Percentiles rank a stretch among this genome's conserved stretches.
Conservation (phyloP, 2,888 invertebrate species). For the Poecilus cupreus region DNA sequence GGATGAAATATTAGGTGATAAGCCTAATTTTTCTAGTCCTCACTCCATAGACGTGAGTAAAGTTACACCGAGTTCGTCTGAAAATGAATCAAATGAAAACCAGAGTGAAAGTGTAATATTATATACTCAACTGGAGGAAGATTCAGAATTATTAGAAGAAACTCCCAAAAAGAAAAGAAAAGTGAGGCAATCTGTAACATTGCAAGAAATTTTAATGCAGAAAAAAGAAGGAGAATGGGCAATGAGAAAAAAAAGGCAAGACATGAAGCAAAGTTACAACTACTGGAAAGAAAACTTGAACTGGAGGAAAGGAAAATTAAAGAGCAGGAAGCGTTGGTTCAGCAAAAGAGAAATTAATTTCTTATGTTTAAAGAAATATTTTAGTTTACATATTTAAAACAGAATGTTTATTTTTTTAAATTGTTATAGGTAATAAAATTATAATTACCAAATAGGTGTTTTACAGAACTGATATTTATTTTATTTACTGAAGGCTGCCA, state of each 20-base stretch:
- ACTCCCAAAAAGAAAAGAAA: background rate
- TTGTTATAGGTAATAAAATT: too few relatives aligned
- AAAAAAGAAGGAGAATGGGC: conserved; percentile 6
- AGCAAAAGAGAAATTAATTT: too few relatives aligned
- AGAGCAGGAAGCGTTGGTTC: background rate
- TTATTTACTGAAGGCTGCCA: too few relatives aligned
- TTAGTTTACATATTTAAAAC: too few relatives aligned
- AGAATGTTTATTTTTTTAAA: too few relatives aligned
- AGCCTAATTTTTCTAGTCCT: conserved; percentile 56
- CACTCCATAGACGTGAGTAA: conserved; percentile 55
- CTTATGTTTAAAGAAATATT: background rate
- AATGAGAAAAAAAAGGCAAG: background rate
- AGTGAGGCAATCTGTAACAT: background rate
- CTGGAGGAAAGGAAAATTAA: conserved; percentile 16
- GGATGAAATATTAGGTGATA: conserved; percentile 52
- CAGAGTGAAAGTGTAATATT: too few relatives aligned
- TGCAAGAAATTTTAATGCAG: background rate
- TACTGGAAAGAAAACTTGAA: background rate
- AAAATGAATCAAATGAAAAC: too few relatives aligned
- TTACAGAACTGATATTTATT: too few relatives aligned
- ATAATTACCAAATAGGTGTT: too few relatives aligned
- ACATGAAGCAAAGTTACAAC: background rate
- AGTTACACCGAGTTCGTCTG: background rate
- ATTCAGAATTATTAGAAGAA: background rate
- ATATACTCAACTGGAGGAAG: too few relatives aligned